Evolutionary conservation across 2,113 vertebrate species (phyloP).

Genomic region (Ammospiza nelsoni): DNA sequence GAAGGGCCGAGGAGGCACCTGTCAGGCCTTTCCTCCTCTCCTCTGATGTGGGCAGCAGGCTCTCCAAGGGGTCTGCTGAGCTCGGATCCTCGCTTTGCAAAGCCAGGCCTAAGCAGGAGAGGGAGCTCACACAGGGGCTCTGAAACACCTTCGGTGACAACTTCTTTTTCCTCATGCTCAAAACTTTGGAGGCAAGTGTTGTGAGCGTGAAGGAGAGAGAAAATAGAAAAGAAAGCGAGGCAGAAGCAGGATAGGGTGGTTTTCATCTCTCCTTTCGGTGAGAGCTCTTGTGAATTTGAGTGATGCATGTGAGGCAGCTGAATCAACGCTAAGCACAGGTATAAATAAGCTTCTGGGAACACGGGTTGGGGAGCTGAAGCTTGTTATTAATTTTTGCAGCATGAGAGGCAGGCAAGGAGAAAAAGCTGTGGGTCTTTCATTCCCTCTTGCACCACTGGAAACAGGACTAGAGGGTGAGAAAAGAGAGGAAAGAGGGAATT

Average conservation of each 20-base stretch:
- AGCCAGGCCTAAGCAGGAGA: not conserved
- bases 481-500: not conserved
- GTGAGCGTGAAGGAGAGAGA: fast-evolving
- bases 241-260: not conserved
- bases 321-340: slow-evolving; percentile 39
- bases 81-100: fast-evolving
- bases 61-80: not conserved
- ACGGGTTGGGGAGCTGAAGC: not conserved
- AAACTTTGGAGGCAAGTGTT: not conserved
- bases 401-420: not conserved
- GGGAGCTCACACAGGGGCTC: not conserved
- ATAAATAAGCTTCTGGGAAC: slow-evolving; percentile 42
- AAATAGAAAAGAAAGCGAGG: not conserved
- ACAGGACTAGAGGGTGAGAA: not conserved
- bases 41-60: not conserved
- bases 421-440: not conserved
- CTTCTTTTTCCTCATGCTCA: not conserved
- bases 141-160: fast-evolving
- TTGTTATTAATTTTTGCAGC: not conserved
- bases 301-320: slow-evolving; percentile 3
- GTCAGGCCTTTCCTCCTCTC: slow-evolving; percentile 1
- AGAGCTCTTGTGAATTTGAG: slow-evolving; percentile 23
- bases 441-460: not conserved
- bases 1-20: slow-evolving; percentile 57
- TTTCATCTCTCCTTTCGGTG: slow-evolving; percentile 3